Conservation (phyloP, 2,888 invertebrate genomes). For the Tineola bisselliella region DNA sequence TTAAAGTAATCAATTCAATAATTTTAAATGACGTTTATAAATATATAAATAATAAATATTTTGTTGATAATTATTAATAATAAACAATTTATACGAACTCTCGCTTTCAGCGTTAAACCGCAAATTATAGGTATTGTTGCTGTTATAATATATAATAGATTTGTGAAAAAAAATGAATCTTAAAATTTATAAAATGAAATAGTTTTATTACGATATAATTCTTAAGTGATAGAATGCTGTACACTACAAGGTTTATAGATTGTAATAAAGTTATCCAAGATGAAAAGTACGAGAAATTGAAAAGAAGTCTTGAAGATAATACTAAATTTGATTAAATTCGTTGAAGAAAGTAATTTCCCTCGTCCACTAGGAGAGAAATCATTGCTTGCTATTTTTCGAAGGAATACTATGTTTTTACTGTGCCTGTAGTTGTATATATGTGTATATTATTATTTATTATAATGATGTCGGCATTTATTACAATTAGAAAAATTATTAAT, state of each 20-base stretch:
- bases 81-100: too few species aligned
- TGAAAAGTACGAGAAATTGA: background rate
- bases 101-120: background rate
- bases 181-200: background rate
- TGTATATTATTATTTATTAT: too few species aligned
- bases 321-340: constrained; percentile 15
- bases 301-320: constrained; percentile 12
- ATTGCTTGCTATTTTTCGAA: background rate
- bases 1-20: too few species aligned
- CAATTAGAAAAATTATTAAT: too few species aligned
- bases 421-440: too few species aligned
- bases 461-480: too few species aligned
- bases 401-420: background rate
- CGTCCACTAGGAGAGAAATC: background rate
- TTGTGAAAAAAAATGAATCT: background rate
- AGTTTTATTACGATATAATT: background rate
- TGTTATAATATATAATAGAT: background rate
- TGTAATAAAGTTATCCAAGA: too few species aligned
- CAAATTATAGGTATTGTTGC: constrained; percentile 5
- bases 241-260: too few species aligned
- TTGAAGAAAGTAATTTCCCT: constrained; percentile 17
- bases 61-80: too few species aligned
- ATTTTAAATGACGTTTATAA: too few species aligned
- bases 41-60: too few species aligned
- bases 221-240: background rate